Evolutionary conservation across 2,797 vertebrate species (phyloP), one percentile per base, ranked within the genome.

Genomic region (Coilia nasus): DNA sequence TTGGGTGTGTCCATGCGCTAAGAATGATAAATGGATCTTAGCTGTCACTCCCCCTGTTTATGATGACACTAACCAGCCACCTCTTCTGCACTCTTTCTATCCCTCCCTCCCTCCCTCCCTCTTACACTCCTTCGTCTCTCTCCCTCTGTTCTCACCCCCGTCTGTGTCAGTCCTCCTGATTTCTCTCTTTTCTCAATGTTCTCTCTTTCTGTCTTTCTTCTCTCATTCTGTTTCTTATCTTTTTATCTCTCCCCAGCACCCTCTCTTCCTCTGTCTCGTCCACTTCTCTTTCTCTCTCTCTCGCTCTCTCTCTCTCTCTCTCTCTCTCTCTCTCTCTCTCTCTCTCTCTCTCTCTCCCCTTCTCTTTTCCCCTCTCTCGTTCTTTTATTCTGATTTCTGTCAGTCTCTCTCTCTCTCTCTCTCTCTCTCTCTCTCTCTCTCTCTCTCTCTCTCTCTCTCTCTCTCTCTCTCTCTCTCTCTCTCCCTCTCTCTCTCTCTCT

Each of bases 381-480:
- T 84, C 92, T 91, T 90, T 87, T 83, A 92, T 6, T 54, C 50
- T 54, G 50, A 54, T 10, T 54, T 15, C 50, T 54, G 50, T 54
- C 50, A 12, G 2, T 41, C 35, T 41, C 35, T 41, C 2, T 41
- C 35, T 41, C 35, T 41, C 5, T 41, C 35, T 41, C 2, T 41
- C 15, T 14, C 10, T 12, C 2, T n/a, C 12, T 80, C 23, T n/a
- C n/a, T n/a, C 75, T 2, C 21, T n/a, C 3, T 14, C 41, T 60
- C n/a, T 31, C 25, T 60, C 54, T 4, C 2, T 12, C 47, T 41
- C 1, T 62, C 4, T 19, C 1, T 7, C 47, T 6, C 15, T 80
- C 50, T n/a, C 21, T 57, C 56, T 57, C 10, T 57, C 3, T 60
- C 21, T 7, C 6, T 60, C 57, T n/a, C 19, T 3, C 19, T 6